Percentiles rank a stretch among this genome's conserved stretches.
Conservation (phyloP, 2,113 vertebrate species). For the Chitala chitala region DNA sequence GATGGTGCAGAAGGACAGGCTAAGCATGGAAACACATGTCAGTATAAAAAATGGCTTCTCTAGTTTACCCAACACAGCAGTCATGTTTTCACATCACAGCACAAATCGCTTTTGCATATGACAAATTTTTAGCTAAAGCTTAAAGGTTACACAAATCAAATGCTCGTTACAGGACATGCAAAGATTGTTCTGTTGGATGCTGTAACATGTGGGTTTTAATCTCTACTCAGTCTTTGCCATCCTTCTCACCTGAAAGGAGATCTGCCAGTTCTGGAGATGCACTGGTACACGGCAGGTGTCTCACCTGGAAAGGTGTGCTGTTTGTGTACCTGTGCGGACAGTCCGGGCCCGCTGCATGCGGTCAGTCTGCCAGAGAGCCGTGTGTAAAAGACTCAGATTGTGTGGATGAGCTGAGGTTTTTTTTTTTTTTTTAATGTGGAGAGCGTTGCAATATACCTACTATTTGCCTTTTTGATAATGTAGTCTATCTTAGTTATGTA, state of each 20-base stretch:
- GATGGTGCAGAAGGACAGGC: background rate
- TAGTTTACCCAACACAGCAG: too few species aligned
- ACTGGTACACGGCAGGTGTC: conserved; percentile 47
- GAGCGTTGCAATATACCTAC: conserved; percentile 47
- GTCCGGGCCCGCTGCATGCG: conserved; percentile 44
- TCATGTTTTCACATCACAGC: too few species aligned
- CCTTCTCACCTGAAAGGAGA: conserved; percentile 34
- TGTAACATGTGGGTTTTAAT: background rate
- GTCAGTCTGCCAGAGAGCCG: conserved; percentile 44
- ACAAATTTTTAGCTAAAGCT: too few species aligned
- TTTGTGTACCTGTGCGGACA: conserved; percentile 48
- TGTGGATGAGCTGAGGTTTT: conserved; percentile 46
- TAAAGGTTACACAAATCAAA: too few species aligned
- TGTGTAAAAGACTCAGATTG: conserved; percentile 21
- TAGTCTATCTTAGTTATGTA: conserved; percentile 52
- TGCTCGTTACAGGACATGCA: too few species aligned
- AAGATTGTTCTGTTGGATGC: background rate
- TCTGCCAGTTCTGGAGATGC: conserved; percentile 53
- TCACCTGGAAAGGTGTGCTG: conserved; percentile 24
- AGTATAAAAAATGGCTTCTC: background rate
- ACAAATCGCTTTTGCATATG: too few species aligned
- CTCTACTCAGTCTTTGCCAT: conserved; percentile 1
- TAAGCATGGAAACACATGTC: background rate
- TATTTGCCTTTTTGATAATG: conserved; percentile 59
- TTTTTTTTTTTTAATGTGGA: too few species aligned